These are phyloP conservation scores for Piliocolobus tephrosceles DNA, from an alignment of 2,113 vertebrate species.

Conservation along the genomic window DNA sequence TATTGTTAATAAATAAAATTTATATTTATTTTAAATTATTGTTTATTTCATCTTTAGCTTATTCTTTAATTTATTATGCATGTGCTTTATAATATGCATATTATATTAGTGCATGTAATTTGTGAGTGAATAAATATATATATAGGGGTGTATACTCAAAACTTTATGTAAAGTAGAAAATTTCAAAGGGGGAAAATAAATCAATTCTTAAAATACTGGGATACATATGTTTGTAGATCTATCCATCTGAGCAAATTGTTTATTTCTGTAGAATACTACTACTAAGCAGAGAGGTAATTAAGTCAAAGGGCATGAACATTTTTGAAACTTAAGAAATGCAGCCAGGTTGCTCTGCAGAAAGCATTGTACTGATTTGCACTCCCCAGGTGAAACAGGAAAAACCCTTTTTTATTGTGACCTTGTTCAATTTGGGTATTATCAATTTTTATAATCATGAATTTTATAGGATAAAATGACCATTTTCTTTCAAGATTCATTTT, in stretches of 20 bases:
- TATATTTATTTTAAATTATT: background rate
- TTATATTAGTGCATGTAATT: background rate
- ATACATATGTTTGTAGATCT: background rate
- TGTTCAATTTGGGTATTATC: background rate
- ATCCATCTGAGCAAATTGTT: background rate
- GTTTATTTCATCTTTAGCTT: background rate
- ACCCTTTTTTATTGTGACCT: background rate
- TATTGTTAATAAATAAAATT: slow-evolving; percentile 16
- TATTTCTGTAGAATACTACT: background rate
- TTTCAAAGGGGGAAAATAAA: background rate
- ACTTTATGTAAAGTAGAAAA: background rate
- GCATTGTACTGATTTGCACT: background rate
- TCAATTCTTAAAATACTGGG: background rate
- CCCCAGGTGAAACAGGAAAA: background rate
- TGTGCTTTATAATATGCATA: background rate
- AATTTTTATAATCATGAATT: slow-evolving; percentile 4
- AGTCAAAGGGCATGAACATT: background rate
- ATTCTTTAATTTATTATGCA: background rate
- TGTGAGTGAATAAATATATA: background rate
- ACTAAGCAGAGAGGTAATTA: background rate
- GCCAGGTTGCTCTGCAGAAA: background rate
- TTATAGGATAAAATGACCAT: background rate
- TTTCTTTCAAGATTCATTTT: background rate
- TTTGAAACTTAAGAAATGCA: background rate
- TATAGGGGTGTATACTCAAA: background rate